These are phyloP conservation scores for Trilocha varians DNA, from an alignment of 2,888 invertebrate genomes.

Conservation along the genomic window DNA sequence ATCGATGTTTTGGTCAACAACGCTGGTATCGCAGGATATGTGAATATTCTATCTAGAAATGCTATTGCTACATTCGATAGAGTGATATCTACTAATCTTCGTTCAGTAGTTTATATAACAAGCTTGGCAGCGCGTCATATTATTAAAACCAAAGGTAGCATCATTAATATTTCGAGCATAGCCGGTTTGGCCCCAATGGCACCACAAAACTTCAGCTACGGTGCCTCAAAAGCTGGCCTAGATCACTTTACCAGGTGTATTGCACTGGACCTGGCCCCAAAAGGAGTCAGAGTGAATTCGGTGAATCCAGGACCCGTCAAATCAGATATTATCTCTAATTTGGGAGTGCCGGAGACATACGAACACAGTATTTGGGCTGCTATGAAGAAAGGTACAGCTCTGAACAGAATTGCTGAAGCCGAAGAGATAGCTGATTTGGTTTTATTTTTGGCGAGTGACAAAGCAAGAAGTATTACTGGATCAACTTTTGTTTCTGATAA, in stretches of 20 bases:
- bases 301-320: conserved; percentile 82
- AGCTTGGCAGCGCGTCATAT: conserved; percentile 21
- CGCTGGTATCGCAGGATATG: conserved; percentile 18
- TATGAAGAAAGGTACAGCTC: conserved; percentile 82
- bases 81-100: conserved; percentile 20
- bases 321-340: conserved; percentile 21
- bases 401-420: conserved; percentile 80
- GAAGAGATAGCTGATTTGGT: conserved; percentile 24
- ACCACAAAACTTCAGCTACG: conserved; percentile 50
- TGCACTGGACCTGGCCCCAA: conserved; percentile 75
- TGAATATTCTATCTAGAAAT: conserved; percentile 14
- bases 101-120: conserved; percentile 19
- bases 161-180: conserved; percentile 16
- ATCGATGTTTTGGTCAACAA: conserved; percentile 34
- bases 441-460: conserved; percentile 23
- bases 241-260: conserved; percentile 81
- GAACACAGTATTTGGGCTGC: conserved; percentile 68
- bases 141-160: conserved; percentile 19
- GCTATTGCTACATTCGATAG: conserved; percentile 22
- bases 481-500: conserved; percentile 4
- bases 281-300: conserved; percentile 77
- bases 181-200: background rate
- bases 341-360: conserved; percentile 29
- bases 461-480: conserved; percentile 13
- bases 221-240: conserved; percentile 80